These are phyloP conservation scores for Sebastes fasciatus DNA, from an alignment of 2,113 vertebrate species.

Conservation along the genomic window DNA sequence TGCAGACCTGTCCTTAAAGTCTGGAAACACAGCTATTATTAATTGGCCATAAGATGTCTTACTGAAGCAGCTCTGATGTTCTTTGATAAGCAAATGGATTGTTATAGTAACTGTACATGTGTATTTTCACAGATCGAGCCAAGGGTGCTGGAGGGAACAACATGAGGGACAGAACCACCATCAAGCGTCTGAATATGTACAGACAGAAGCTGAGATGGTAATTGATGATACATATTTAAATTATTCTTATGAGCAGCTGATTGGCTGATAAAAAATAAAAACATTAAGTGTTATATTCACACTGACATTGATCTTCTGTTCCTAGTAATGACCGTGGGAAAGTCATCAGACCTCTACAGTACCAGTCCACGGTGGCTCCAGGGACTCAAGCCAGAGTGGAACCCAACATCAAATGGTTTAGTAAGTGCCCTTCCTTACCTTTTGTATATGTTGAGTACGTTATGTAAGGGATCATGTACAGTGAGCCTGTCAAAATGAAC, in stretches of 20 bases:
- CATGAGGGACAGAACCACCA: constrained; percentile 95
- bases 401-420: constrained; percentile 99
- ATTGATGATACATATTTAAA: constrained; percentile 7
- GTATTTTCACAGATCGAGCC: constrained; percentile 86
- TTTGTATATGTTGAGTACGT: not conserved
- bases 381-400: constrained; percentile 96
- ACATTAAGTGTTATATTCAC: not conserved
- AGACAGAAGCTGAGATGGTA: constrained; percentile 96
- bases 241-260: not conserved
- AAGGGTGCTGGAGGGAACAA: constrained; percentile 90
- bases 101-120: not conserved
- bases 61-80: not conserved
- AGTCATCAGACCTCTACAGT: constrained; percentile 92
- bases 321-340: constrained; percentile 91
- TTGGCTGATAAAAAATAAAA: not conserved
- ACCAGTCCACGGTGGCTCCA: constrained; percentile 91
- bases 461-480: too few species aligned
- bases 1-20: too few species aligned
- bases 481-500: too few species aligned
- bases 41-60: not conserved
- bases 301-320: constrained; percentile 11
- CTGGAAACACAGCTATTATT: not conserved
- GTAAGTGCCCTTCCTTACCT: constrained; percentile 81
- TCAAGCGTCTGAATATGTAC: constrained; percentile 98
- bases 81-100: not conserved